A percentile compares a stretch with the other conserved stretches of the same genome.
Conservation (phyloP, 1,140 invertebrate species). For the Metaphire vulgaris region DNA sequence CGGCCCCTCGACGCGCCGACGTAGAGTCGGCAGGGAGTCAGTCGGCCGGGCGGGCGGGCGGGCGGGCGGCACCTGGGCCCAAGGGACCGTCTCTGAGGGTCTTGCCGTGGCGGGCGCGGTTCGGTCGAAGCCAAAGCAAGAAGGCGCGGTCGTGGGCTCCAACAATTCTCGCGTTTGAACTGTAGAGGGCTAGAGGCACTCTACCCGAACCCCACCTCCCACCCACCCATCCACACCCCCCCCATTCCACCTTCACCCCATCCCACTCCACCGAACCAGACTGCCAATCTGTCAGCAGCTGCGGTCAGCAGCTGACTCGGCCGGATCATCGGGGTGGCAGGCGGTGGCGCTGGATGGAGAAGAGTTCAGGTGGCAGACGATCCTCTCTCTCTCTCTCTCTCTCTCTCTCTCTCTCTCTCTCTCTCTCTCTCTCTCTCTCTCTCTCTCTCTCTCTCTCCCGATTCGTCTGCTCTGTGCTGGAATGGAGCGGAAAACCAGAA, state of each 20-base stretch:
- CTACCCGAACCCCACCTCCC: not conserved
- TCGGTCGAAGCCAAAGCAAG: no score
- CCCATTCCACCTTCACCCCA: not conserved
- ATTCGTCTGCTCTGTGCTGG: not conserved
- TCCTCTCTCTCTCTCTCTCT: conserved; percentile 25
- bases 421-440: conserved; percentile 26
- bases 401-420: conserved; percentile 28
- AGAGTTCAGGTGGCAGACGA: not conserved
- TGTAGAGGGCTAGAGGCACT: not conserved
- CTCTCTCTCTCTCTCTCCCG: no score
- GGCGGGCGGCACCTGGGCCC: no score
- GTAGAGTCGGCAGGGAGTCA: no score
- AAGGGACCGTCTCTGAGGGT: no score
- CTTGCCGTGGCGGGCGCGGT: no score
- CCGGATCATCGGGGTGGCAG: not conserved
- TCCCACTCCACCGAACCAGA: not conserved
- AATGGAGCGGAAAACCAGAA: not conserved
- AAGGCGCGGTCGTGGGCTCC: no score
- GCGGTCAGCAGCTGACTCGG: not conserved
- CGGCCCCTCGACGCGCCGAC: no score
- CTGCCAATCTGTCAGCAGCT: not conserved
- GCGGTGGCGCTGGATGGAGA: not conserved
- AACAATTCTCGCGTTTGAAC: no score
- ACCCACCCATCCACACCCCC: not conserved
- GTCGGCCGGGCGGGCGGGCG: no score